A percentile compares a stretch with the other conserved stretches of the same genome.
phyloP scores from a whole-genome alignment of 2,113 vertebrate species.

The Hoplias malabaricus region DNA sequence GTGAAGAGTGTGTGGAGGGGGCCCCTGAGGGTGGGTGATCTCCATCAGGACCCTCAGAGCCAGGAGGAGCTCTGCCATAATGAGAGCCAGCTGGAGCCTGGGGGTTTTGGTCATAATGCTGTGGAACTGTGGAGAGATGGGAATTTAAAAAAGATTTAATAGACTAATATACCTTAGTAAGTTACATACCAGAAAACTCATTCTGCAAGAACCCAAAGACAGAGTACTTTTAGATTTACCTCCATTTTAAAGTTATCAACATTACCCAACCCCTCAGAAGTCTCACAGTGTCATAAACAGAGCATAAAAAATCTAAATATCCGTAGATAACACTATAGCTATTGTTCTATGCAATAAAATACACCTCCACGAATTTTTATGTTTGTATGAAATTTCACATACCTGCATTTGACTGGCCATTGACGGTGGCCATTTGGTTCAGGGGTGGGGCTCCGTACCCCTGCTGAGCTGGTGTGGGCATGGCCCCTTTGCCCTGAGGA shows the following conservation, averaged over 20 bases:
- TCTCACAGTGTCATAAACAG: no score
- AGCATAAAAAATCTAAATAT: no score
- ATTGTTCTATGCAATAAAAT: no score
- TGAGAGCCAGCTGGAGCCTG: constrained; percentile 52
- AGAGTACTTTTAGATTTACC: no score
- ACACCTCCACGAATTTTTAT: no score
- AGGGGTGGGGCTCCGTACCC: constrained; percentile 53
- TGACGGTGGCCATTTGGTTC: constrained; percentile 57
- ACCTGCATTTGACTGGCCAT: constrained; percentile 73
- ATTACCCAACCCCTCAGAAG: no score
- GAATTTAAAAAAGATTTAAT: no score
- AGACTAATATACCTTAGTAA: no score
- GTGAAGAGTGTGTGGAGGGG: constrained; percentile 70
- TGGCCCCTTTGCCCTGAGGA: constrained; percentile 42
- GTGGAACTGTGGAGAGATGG: constrained; percentile 37
- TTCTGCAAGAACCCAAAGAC: no score
- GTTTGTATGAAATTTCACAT: background rate
- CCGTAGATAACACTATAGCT: no score
- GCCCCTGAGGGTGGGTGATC: constrained; percentile 61
- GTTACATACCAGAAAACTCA: no score
- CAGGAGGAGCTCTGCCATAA: constrained; percentile 41
- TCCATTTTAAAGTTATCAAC: no score
- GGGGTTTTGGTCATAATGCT: constrained; percentile 62
- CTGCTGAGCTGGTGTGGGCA: constrained; percentile 65
- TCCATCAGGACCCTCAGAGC: constrained; percentile 34